Conservation (phyloP, 2,888 invertebrate species). For the Cataglyphis rosenhaueri region DNA sequence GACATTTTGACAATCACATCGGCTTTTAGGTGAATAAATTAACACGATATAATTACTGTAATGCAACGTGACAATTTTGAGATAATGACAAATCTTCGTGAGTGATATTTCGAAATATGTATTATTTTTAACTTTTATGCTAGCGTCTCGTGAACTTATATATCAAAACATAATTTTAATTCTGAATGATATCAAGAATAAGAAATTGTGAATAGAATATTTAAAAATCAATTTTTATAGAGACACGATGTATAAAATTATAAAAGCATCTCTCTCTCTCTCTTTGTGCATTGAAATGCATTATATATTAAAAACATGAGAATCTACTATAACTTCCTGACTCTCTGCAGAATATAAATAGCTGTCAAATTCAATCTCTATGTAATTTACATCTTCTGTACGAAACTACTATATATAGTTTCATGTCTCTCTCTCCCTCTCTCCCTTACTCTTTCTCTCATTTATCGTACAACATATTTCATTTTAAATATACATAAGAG, state of each 20-base stretch:
- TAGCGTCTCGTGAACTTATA: background rate
- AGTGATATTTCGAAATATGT: background rate
- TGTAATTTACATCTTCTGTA: constrained; percentile 26
- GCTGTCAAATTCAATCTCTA: constrained; percentile 26
- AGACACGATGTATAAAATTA: background rate
- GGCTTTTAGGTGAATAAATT: constrained; percentile 16
- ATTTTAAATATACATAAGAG: background rate
- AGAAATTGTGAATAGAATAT: background rate
- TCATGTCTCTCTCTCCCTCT: background rate
- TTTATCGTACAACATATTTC: constrained; percentile 31
- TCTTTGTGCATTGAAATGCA: background rate
- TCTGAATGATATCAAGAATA: background rate
- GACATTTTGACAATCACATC: constrained; percentile 26
- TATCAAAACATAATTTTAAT: background rate
- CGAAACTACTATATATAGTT: constrained; percentile 16
- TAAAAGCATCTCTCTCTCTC: background rate
- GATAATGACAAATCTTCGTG: background rate
- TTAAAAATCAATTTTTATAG: constrained; percentile 3
- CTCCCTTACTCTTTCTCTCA: background rate
- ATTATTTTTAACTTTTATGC: background rate
- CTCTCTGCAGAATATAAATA: constrained; percentile 23
- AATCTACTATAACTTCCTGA: background rate
- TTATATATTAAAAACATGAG: constrained; percentile 3
- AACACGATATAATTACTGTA: constrained; percentile 6
- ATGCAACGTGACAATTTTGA: background rate